Conservation (phyloP, 2,888 invertebrate species). For the Aleiodes leptofemur region DNA sequence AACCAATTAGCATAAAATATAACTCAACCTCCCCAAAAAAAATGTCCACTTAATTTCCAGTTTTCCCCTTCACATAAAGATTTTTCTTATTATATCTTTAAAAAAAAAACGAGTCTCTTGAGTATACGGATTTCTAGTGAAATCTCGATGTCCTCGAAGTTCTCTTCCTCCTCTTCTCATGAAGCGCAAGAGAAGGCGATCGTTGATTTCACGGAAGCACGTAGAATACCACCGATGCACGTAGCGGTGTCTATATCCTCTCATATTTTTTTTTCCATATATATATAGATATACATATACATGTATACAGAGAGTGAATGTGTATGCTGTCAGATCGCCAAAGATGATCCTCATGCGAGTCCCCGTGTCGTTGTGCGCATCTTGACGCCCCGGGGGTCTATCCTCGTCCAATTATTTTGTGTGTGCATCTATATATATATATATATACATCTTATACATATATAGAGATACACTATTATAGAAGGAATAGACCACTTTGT, state of each 20-base stretch:
- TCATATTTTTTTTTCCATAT: constrained; percentile 31
- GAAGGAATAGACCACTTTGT: not conserved
- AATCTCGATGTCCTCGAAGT: constrained; percentile 56
- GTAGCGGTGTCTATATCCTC: constrained; percentile 48
- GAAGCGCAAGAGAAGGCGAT: constrained; percentile 45
- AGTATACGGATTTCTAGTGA: constrained; percentile 44
- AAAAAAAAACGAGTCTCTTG: not conserved
- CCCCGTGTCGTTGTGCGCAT: constrained; percentile 24
- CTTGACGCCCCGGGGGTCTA: constrained; percentile 38
- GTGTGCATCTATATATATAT: not conserved
- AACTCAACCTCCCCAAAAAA: too few species aligned
- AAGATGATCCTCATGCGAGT: constrained; percentile 47
- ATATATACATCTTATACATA: too few species aligned
- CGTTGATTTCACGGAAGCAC: constrained; percentile 60
- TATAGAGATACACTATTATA: too few species aligned
- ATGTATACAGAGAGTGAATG: constrained; percentile 42
- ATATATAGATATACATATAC: constrained; percentile 19
- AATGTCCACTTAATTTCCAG: too few species aligned
- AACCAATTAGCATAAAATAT: too few species aligned
- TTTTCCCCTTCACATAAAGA: not conserved
- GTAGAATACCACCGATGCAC: constrained; percentile 46
- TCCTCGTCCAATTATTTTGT: constrained; percentile 38
- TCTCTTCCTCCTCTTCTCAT: constrained; percentile 18
- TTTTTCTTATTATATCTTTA: constrained; percentile 8
- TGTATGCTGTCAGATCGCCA: constrained; percentile 50